These are phyloP conservation scores for Agrypnus murinus DNA, from an alignment of 2,888 invertebrate species.

Conservation along the genomic window DNA sequence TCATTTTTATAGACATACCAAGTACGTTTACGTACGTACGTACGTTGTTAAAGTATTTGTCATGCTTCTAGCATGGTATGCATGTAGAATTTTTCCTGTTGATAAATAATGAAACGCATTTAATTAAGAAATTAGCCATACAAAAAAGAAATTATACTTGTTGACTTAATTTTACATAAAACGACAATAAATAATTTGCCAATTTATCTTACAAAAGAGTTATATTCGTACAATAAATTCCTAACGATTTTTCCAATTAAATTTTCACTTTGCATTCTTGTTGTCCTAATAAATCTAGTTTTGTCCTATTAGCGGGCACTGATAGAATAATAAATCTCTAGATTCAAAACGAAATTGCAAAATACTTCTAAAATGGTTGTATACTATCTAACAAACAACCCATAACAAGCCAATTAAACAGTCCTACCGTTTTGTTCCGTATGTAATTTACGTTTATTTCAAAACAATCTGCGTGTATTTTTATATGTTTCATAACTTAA, in stretches of 20 bases:
- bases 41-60: neutral
- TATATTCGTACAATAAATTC: neutral
- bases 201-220: neutral
- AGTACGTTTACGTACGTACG: too few relatives aligned
- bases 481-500: constrained; percentile 4
- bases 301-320: constrained; percentile 8
- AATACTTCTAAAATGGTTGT: constrained; percentile 7
- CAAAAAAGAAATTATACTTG: too few relatives aligned
- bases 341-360: constrained; percentile 11
- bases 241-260: too few relatives aligned
- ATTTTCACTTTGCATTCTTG: too few relatives aligned
- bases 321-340: neutral
- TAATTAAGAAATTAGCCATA: neutral
- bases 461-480: neutral
- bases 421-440: constrained; percentile 16
- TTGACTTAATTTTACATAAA: too few relatives aligned
- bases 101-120: neutral
- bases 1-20: too few relatives aligned
- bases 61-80: neutral
- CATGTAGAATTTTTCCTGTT: constrained; percentile 1
- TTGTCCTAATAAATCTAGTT: neutral
- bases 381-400: constrained; percentile 2
- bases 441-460: constrained; percentile 13
- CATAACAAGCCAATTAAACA: constrained; percentile 13
- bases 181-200: neutral